Base-by-base conservation (phyloP, 2,797 vertebrate genomes). In the Tiaroga cobitis region DNA sequence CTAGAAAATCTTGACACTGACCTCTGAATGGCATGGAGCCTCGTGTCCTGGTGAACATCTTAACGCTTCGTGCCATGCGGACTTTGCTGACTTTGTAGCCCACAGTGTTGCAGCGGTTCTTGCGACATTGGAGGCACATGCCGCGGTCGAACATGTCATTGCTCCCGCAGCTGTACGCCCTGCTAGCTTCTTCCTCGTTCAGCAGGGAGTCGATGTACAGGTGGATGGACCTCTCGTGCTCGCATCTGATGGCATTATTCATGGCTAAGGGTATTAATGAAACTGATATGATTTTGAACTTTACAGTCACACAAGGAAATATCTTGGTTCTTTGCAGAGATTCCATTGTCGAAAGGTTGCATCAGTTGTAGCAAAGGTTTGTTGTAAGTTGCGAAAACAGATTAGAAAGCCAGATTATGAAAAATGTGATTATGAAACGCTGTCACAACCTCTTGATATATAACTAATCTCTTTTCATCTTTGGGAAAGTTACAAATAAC, bases 191-290 rank as follows among this genome's bases (percentile, higher is more conserved):
- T 87, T 95, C 95, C 86, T 96, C 92, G 5, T 98, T 95, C 83
- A 99, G 91, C 67, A 99, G 95, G 0, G 98, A 99, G 93, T 99
- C 98, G 4, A 99, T 99, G 92, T 99, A 99, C 81, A 99, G 96
- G 87, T 97, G 97, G 90, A 99, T 93, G 8, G 98, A 98, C 32
- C 97, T 95, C 89, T 99, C 98, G 0, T 99, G 98, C 83, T 97
- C 97, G 39, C 98, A 99, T 87, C 97, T 99, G 37, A 98, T 94
- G 1, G 97, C 95, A 26, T 99, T 96, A 3, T 95, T 96, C 87
- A 98, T 91, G 26, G 97, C 98, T 99, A 93, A 15, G 81, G 86
- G 83, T 37, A 77, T 39, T 39, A 32, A 49, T 15, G 37, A 68
- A 67, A 49, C 39, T n/a, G 3, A n/a, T 59, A 29, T 26, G 5